Percentiles rank a stretch among this genome's conserved stretches.
These are phyloP conservation scores for Epinephelus cyanopodus DNA, from an alignment of 2,113 vertebrate genomes.

Conservation along the genomic window DNA sequence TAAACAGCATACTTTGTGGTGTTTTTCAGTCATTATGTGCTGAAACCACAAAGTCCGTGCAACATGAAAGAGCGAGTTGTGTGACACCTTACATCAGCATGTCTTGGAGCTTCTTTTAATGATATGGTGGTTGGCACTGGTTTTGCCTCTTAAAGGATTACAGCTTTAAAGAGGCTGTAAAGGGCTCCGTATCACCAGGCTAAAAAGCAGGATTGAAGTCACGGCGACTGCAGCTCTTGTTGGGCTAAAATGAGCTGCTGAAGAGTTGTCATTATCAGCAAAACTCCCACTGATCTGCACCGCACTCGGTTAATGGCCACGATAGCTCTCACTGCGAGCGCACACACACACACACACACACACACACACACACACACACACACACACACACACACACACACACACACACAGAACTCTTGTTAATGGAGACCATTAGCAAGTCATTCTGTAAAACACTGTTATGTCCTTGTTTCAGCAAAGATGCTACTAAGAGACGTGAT, in stretches of 20 bases:
- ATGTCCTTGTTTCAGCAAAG: not conserved
- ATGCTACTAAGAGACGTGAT: no score
- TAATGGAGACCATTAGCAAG: not conserved
- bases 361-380: conserved; percentile 20
- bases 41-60: conserved; percentile 20
- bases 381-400: no score
- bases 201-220: conserved; percentile 28
- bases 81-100: conserved; percentile 19
- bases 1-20: conserved; percentile 14
- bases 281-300: conserved; percentile 17
- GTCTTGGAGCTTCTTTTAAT: conserved; percentile 8
- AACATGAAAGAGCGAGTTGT: conserved; percentile 25
- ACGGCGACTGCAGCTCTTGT: conserved; percentile 6
- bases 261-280: conserved; percentile 20
- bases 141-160: conserved; percentile 29
- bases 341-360: no score
- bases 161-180: conserved; percentile 27
- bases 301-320: not conserved
- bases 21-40: not conserved
- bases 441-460: not conserved
- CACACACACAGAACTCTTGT: not conserved
- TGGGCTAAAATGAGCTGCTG: conserved; percentile 23
- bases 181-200: not conserved
- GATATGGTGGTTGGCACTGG: conserved; percentile 14
- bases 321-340: not conserved